Percentiles rank a stretch among this genome's conserved stretches.
Evolutionary conservation across 64 coral and sea anemone species (phyloP).

Genomic region (Pocillopora verrucosa): DNA sequence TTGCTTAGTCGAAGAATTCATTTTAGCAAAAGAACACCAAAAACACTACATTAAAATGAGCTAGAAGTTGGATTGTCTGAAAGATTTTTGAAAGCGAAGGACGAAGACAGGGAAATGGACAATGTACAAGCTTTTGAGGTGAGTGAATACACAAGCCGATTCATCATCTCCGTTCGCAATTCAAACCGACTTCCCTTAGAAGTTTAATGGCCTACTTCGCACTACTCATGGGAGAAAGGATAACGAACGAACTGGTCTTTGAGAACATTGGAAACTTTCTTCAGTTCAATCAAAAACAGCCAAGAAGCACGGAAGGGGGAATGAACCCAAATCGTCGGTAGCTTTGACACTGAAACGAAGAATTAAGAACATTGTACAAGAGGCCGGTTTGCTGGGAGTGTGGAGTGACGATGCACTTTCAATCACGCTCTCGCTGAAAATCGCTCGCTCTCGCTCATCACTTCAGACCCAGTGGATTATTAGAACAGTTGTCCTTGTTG

Average conservation of each 20-base stretch:
- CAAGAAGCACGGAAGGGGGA: too few species aligned
- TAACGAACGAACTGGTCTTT: too few species aligned
- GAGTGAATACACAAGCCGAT: slow-evolving; percentile 32
- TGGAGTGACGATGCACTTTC: not conserved
- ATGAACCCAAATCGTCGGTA: not conserved
- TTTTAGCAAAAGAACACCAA: not conserved
- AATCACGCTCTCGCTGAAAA: too few species aligned
- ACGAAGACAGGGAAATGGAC: slow-evolving; percentile 22
- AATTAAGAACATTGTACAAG: not conserved
- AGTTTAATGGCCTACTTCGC: not conserved
- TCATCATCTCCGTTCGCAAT: slow-evolving; percentile 41
- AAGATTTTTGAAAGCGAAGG: slow-evolving; percentile 21
- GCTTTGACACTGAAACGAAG: not conserved
- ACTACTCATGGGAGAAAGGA: too few species aligned
- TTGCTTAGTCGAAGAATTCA: slow-evolving; percentile 7
- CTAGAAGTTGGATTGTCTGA: not conserved
- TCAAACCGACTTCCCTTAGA: slow-evolving; percentile 15
- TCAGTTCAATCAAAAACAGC: too few species aligned
- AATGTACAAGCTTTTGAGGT: not conserved
- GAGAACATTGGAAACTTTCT: too few species aligned
- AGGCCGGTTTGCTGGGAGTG: not conserved
- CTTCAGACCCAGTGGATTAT: too few species aligned
- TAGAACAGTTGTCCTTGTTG: too few species aligned
- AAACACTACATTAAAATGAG: not conserved
- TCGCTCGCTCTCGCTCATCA: too few species aligned